Percentiles rank a stretch among this genome's conserved stretches.
Evolutionary conservation across 2,113 vertebrate genomes (phyloP).

Genomic region (Atherinomorus stipes): DNA sequence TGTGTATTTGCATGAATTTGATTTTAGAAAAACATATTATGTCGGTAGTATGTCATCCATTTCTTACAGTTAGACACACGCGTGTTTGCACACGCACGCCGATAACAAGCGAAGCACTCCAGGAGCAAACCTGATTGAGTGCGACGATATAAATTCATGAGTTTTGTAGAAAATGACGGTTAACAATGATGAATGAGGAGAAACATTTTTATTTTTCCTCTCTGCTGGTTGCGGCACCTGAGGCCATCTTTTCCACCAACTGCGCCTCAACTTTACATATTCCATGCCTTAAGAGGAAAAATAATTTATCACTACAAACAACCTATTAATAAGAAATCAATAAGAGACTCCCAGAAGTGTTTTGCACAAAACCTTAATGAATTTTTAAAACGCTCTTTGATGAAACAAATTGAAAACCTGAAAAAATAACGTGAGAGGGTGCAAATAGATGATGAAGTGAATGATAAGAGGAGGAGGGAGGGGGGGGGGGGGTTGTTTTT

Average conservation of each 20-base stretch:
- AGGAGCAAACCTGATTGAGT: constrained; percentile 19
- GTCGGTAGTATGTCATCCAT: constrained; percentile 9
- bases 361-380: constrained; percentile 72
- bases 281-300: constrained; percentile 66
- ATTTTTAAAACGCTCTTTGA: constrained; percentile 75
- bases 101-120: constrained; percentile 28
- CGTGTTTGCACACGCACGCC: background rate
- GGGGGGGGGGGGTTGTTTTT: constrained; percentile 13
- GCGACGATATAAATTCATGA: constrained; percentile 20
- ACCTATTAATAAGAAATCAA: constrained; percentile 82
- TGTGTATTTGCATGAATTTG: constrained; percentile 32
- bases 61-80: constrained; percentile 9
- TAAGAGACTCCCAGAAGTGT: constrained; percentile 74
- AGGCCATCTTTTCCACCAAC: constrained; percentile 32
- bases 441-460: constrained; percentile 34
- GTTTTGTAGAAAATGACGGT: constrained; percentile 32
- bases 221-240: constrained; percentile 28
- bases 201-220: constrained; percentile 46
- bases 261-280: constrained; percentile 63
- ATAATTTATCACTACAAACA: constrained; percentile 80
- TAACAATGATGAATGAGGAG: constrained; percentile 49
- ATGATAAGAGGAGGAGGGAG: constrained; percentile 4
- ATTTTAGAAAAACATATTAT: constrained; percentile 20
- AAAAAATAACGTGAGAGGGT: constrained; percentile 45
- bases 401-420: constrained; percentile 73